Percentiles rank a stretch among this genome's conserved stretches.
Evolutionary conservation across 2,797 vertebrate species (phyloP).

Genomic region (Cyprinodon diabolis): DNA sequence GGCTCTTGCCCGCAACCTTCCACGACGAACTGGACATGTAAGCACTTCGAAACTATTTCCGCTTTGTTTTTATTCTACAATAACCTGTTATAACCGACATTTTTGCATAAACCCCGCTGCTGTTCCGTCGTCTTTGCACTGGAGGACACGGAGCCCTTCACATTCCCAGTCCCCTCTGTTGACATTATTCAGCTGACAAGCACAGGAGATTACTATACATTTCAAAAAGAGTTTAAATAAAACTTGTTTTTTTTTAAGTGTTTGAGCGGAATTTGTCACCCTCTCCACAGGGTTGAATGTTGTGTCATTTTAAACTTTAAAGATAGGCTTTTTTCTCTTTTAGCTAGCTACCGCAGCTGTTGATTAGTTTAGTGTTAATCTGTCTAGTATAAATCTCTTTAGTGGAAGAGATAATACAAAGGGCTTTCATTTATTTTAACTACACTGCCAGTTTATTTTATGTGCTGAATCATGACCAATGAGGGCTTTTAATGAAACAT

Average conservation of each 20-base stretch:
- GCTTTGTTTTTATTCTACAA: not conserved
- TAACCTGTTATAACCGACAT: fast-evolving
- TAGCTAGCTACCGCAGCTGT: not conserved
- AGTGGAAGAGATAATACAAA: not conserved
- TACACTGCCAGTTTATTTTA: not conserved
- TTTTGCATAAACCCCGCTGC: constrained; percentile 20
- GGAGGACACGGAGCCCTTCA: constrained; percentile 71
- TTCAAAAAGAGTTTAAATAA: fast-evolving
- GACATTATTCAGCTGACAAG: not conserved
- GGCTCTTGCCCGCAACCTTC: constrained; percentile 84
- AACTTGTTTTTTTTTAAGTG: too few species aligned
- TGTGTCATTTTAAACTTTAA: too few species aligned
- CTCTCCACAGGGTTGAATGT: too few species aligned
- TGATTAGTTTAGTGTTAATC: not conserved
- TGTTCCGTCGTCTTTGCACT: constrained; percentile 62
- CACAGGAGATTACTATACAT: not conserved
- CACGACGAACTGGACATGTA: constrained; percentile 87
- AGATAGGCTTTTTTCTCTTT: constrained; percentile 62
- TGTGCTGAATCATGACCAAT: not conserved
- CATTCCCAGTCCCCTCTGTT: not conserved
- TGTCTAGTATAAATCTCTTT: not conserved
- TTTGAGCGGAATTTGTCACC: not conserved
- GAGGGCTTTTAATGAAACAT: not conserved
- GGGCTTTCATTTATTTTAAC: not conserved
- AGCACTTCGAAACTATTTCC: constrained; percentile 45